Conservation (phyloP, 2,888 invertebrate species). For the Heliconius aoede region DNA sequence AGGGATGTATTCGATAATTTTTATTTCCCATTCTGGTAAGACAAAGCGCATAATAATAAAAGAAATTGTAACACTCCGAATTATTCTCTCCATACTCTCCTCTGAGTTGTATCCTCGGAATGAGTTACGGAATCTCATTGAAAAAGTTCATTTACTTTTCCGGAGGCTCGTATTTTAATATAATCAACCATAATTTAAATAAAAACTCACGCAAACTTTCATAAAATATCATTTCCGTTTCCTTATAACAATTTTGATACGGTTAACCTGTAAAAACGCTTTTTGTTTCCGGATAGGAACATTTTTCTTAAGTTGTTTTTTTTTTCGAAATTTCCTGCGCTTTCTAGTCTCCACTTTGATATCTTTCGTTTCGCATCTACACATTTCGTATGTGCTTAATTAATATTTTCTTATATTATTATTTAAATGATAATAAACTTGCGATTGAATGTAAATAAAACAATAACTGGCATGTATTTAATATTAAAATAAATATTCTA, state of each 20-base stretch:
- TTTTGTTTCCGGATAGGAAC: neutral
- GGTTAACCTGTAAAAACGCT: neutral
- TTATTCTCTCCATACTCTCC: too few species aligned
- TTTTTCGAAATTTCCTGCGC: neutral
- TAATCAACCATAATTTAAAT: neutral
- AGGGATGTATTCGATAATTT: neutral
- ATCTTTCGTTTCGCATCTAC: too few species aligned
- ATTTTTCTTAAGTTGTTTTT: neutral
- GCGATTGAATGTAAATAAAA: neutral
- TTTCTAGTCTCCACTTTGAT: neutral
- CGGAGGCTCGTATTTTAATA: neutral
- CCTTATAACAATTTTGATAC: neutral
- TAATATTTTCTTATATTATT: neutral
- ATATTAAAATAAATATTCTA: neutral
- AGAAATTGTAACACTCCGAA: neutral
- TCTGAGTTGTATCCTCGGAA: too few species aligned
- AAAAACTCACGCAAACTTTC: neutral
- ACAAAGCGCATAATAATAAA: neutral
- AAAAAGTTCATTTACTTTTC: too few species aligned
- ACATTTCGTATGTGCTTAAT: neutral
- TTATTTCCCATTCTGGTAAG: neutral
- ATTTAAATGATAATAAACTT: neutral
- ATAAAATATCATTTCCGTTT: constrained; percentile 1
- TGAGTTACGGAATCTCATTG: too few species aligned
- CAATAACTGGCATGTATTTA: neutral